These are phyloP conservation scores for Scolopax bukidnonensis DNA, from an alignment of 2,797 vertebrate genomes.

Conservation along the genomic window DNA sequence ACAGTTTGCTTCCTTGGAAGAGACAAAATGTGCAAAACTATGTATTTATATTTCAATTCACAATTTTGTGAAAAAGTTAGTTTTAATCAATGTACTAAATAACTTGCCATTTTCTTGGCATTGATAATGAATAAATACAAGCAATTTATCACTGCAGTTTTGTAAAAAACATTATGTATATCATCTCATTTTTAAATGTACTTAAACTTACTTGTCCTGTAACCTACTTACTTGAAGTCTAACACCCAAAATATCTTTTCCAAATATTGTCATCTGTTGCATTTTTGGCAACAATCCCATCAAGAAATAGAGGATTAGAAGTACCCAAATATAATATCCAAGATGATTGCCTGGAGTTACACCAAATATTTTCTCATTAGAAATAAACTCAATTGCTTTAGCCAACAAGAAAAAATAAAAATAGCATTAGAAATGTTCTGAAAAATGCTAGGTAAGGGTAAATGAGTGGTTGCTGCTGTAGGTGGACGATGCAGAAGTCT, in stretches of 20 bases:
- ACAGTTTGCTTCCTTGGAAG: not conserved
- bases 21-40: not conserved
- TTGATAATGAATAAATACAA: not conserved
- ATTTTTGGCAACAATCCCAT: conserved; percentile 34
- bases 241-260: not conserved
- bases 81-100: not conserved
- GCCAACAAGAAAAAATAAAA: not conserved
- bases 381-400: not conserved
- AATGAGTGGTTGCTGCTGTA: not conserved
- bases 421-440: not conserved
- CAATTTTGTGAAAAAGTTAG: not conserved
- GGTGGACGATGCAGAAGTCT: not conserved
- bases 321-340: not conserved
- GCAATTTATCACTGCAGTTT: not conserved
- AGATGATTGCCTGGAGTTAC: conserved; percentile 13
- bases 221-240: not conserved
- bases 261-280: not conserved
- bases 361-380: conserved; percentile 20
- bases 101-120: not conserved
- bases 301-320: not conserved
- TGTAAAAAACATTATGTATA: not conserved
- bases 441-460: not conserved
- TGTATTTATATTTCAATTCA: not conserved
- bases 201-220: not conserved
- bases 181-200: not conserved